Base-by-base conservation (phyloP, 2,797 vertebrate genomes). In the Pseudotriccus pelzelni region DNA sequence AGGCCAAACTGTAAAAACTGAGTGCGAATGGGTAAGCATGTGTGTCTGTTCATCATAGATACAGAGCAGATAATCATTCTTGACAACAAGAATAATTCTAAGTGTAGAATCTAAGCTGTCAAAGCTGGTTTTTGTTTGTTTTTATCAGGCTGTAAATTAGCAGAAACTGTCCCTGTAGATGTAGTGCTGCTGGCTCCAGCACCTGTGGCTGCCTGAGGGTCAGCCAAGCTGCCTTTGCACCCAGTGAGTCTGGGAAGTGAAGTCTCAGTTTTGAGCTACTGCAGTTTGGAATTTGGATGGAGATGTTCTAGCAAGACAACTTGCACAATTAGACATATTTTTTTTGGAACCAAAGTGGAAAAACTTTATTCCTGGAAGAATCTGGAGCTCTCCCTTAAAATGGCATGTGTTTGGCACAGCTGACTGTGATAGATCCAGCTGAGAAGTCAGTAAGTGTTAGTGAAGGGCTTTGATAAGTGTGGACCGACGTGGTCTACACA, bases 11-110 rank as follows among this genome's bases (percentile, higher is more conserved):
- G 76, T 88, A 86, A 84, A 74, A 91, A 52, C 36, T 25, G 6
- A 72, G 80, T 52, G 50, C 64, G 64, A 70, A 53, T 36, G 39
- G 66, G 82, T 30, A 36, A 91, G 64, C 27, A 39, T 39, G 0
- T 50, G 56, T 75, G 55, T 84, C 87, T 93, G 76, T 82, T 78
- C 76, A 17, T 63, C 5, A 7, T 28, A 75, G 89, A 84, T 43
- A 63, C 67, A 32, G 70, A 94, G 34, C 30, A 88, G 94, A 82
- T 90, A 84, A 73, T 86, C 0, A 0, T 79, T 84, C 53, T 43
- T 88, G 89, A 91, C 85, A 96, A 67, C 87, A 79, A 53, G 76
- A 64, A 60, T 73, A 43, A 82, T 90, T 93, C 36, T 67, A 60
- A 59, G 24, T 76, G 32, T 56, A 69, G 76, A 81, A 76, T 32